phyloP scores from a whole-genome alignment of 2,797 vertebrate genomes.

The Anomalospiza imberbis region DNA sequence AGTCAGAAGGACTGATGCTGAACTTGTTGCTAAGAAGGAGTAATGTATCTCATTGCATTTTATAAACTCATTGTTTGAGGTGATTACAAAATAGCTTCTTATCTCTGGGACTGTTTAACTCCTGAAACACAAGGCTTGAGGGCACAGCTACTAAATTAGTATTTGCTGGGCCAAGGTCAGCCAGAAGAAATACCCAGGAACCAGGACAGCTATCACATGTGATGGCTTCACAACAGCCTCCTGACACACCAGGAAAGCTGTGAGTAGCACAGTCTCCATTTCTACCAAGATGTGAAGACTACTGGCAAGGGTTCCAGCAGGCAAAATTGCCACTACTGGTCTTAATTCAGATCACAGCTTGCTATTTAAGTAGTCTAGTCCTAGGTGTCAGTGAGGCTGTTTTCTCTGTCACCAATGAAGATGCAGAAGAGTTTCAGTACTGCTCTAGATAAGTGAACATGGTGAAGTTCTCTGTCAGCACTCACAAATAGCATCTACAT shows the following conservation, averaged over 20 bases:
- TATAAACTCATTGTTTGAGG: neutral
- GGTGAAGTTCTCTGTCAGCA: neutral
- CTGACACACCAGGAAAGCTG: neutral
- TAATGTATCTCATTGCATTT: neutral
- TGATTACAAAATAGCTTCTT: conserved; percentile 8
- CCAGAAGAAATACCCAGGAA: neutral
- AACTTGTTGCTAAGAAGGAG: conserved; percentile 25
- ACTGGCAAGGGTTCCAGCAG: neutral
- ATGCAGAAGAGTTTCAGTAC: neutral
- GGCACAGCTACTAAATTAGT: neutral
- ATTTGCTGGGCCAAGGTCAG: neutral
- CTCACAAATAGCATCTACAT: neutral
- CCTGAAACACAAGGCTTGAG: neutral
- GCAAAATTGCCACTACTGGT: neutral
- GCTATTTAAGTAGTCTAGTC: neutral
- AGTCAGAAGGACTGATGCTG: conserved; percentile 2
- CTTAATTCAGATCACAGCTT: neutral
- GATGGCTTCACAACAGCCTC: neutral
- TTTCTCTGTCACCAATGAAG: neutral
- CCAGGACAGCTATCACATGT: neutral
- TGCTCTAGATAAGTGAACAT: neutral
- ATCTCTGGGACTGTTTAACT: neutral
- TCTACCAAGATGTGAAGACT: neutral
- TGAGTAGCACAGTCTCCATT: neutral
- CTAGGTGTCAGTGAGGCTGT: neutral